Conservation (phyloP, 1,140 invertebrate genomes). For the Eupristina koningsbergeri region DNA sequence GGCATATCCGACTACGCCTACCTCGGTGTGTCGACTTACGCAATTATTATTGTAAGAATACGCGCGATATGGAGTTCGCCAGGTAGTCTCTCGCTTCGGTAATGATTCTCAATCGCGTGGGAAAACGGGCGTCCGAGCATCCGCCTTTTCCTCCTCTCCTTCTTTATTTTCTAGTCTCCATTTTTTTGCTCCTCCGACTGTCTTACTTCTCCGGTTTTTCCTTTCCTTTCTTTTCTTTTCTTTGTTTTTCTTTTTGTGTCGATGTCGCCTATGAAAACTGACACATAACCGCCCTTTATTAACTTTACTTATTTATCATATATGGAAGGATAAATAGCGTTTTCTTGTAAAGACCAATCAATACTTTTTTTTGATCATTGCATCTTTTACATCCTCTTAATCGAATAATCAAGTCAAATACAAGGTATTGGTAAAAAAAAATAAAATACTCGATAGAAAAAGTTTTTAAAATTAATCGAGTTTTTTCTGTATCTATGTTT, state of each 20-base stretch:
- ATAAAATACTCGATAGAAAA: too few species aligned
- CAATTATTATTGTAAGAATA: slow-evolving; percentile 53
- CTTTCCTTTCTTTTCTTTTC: neutral
- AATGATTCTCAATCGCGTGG: slow-evolving; percentile 49
- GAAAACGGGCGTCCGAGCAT: slow-evolving; percentile 27
- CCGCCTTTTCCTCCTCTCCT: neutral
- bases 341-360: neutral
- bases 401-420: neutral
- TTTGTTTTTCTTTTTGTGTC: neutral
- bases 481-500: neutral
- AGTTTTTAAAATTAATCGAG: neutral
- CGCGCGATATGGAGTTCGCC: neutral
- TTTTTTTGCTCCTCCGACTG: slow-evolving; percentile 15
- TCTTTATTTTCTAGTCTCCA: neutral
- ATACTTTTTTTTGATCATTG: neutral
- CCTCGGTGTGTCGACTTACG: slow-evolving; percentile 44
- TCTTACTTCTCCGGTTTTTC: too few species aligned
- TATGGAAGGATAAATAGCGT: neutral
- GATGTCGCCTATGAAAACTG: neutral
- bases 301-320: slow-evolving; percentile 6
- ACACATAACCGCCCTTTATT: neutral
- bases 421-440: too few species aligned
- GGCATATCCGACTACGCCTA: slow-evolving; percentile 52
- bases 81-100: slow-evolving; percentile 23
- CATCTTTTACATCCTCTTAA: neutral